Conservation (phyloP, 2,113 vertebrate genomes). For the Macrotus californicus region DNA sequence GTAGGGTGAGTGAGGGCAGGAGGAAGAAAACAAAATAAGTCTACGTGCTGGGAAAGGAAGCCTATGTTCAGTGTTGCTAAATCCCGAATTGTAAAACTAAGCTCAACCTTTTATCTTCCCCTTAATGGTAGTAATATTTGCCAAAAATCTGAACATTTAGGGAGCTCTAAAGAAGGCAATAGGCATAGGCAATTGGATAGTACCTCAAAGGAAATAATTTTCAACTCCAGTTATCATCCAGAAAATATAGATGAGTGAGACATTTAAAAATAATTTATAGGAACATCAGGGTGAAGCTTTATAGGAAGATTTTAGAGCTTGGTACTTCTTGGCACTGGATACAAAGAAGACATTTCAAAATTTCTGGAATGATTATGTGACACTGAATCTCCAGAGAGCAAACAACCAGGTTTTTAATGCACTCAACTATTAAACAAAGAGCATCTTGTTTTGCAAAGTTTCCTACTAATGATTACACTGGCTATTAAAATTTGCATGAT, state of each 20-base stretch:
- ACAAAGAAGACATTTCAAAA: background rate
- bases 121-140: background rate
- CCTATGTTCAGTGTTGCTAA: background rate
- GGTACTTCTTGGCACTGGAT: background rate
- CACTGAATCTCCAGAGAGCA: background rate
- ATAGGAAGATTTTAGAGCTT: background rate
- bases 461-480: background rate
- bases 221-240: background rate
- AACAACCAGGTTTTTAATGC: background rate
- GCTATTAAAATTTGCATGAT: background rate
- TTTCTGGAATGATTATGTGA: constrained; percentile 4
- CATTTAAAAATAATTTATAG: background rate
- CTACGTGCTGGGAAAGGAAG: background rate
- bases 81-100: background rate
- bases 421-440: constrained; percentile 23
- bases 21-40: background rate
- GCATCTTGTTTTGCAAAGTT: background rate
- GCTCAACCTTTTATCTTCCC: background rate
- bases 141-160: background rate
- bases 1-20: too few species aligned
- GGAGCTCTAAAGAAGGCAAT: background rate
- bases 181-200: rapidly evolving
- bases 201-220: background rate
- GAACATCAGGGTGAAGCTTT: background rate
- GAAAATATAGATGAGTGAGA: background rate